Percentiles rank a stretch among this genome's conserved stretches.
Evolutionary conservation across 2,888 invertebrate species (phyloP).

Genomic region (Drosophila lutescens): DNA sequence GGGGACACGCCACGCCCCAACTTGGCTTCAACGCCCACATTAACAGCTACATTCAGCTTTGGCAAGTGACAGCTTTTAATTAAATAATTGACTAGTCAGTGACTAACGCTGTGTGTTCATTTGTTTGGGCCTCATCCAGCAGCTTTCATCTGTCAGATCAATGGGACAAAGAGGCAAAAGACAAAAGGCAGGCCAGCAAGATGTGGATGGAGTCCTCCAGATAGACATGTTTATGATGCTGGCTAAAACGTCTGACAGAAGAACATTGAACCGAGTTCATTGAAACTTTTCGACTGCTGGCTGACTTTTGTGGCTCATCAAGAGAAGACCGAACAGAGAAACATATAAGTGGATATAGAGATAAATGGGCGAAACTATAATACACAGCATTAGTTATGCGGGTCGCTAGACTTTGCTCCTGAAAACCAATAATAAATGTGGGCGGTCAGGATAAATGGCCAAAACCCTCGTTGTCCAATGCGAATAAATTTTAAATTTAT

Average conservation of each 20-base stretch:
- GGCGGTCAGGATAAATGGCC: conserved; percentile 51
- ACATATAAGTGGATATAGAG: conserved; percentile 23
- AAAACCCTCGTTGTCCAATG: conserved; percentile 15
- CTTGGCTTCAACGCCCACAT: conserved; percentile 36
- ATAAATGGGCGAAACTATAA: conserved; percentile 30
- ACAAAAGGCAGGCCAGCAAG: conserved; percentile 2
- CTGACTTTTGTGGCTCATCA: conserved; percentile 9
- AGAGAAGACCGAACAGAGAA: conserved; percentile 1
- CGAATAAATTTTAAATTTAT: conserved; percentile 65
- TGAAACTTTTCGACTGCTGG: conserved; percentile 47
- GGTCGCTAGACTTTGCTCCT: conserved; percentile 44
- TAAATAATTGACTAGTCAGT: conserved; percentile 71
- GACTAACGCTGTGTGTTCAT: conserved; percentile 13
- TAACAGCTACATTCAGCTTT: conserved; percentile 46
- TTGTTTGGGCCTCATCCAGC: conserved; percentile 31
- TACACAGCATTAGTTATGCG: conserved; percentile 50
- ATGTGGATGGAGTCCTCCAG: conserved; percentile 11
- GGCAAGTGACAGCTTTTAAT: conserved; percentile 73
- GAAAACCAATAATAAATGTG: conserved; percentile 32
- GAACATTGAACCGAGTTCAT: conserved; percentile 54
- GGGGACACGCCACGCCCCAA: conserved; percentile 11
- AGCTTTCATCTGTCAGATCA: conserved; percentile 52
- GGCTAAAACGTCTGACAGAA: conserved; percentile 38
- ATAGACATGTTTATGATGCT: conserved; percentile 46
- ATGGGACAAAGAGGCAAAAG: conserved; percentile 18